A percentile compares a stretch with the other conserved stretches of the same genome.
phyloP scores from a whole-genome alignment of 2,797 vertebrate species.

The Otus scops region DNA sequence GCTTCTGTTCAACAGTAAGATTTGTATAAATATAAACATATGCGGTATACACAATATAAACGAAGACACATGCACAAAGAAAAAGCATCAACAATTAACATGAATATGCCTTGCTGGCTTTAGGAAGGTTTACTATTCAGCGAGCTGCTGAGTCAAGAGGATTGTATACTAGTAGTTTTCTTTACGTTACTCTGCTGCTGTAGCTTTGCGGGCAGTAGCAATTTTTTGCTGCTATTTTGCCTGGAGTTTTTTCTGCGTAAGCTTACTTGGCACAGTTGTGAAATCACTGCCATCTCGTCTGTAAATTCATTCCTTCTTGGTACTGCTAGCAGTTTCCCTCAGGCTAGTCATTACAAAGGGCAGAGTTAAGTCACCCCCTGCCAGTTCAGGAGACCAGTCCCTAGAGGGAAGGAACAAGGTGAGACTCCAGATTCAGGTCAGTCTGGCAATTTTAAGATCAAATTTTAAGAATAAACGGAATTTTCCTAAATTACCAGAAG shows the following conservation, averaged over 20 bases:
- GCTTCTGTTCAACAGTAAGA: constrained; percentile 59
- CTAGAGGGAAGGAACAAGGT: background rate
- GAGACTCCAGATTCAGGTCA: background rate
- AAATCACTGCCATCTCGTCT: background rate
- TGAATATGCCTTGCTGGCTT: constrained; percentile 9
- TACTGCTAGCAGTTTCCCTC: background rate
- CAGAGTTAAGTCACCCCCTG: background rate
- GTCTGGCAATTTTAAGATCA: background rate
- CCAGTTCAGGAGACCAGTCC: background rate
- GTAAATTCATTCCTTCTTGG: background rate
- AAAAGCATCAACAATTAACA: constrained; percentile 28
- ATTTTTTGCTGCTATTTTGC: constrained; percentile 3
- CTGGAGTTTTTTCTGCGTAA: background rate
- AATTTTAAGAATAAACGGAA: background rate
- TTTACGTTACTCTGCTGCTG: background rate
- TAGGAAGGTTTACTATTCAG: constrained; percentile 22
- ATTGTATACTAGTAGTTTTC: background rate
- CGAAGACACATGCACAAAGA: constrained; percentile 5
- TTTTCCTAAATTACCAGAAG: background rate
- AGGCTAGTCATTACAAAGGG: background rate
- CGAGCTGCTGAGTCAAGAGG: background rate
- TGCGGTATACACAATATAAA: constrained; percentile 44
- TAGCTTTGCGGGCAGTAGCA: background rate
- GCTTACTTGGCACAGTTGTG: background rate
- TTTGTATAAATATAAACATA: constrained; percentile 71